Conservation (phyloP, 2,888 invertebrate species). For the Julus scandinavius region DNA sequence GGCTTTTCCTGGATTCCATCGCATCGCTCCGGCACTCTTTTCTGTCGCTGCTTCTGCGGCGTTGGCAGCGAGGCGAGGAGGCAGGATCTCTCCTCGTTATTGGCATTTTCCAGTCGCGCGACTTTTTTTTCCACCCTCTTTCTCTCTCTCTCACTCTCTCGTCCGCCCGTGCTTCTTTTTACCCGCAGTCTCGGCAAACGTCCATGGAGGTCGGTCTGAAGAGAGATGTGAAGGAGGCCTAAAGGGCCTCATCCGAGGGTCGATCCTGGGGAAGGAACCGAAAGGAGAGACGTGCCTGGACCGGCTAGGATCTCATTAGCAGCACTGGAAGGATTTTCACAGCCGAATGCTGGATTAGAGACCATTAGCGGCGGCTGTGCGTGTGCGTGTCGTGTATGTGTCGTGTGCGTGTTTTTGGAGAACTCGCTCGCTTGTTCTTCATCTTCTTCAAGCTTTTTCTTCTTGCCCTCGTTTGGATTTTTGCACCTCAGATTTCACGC, state of each 20-base stretch:
- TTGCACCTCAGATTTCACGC: neutral
- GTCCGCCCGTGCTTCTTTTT: neutral
- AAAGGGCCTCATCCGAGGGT: neutral
- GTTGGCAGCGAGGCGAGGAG: neutral
- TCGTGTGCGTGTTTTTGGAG: neutral
- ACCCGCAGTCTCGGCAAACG: neutral
- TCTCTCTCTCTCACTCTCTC: neutral
- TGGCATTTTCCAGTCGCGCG: neutral
- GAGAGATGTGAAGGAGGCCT: neutral
- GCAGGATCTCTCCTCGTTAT: neutral
- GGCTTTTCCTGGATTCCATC: neutral
- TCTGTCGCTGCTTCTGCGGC: neutral
- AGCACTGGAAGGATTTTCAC: neutral
- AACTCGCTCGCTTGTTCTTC: neutral
- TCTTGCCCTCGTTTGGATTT: neutral
- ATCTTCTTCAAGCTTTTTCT: neutral
- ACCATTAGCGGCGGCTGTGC: neutral
- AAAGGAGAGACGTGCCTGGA: neutral
- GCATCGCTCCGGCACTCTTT: neutral
- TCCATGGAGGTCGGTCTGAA: neutral
- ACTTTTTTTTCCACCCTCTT: neutral
- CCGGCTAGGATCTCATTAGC: neutral
- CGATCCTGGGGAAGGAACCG: neutral
- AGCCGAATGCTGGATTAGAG: neutral
- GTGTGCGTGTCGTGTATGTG: neutral